Evolutionary conservation across 2,797 vertebrate species (phyloP).

Genomic region (Apogon hyalosoma): DNA sequence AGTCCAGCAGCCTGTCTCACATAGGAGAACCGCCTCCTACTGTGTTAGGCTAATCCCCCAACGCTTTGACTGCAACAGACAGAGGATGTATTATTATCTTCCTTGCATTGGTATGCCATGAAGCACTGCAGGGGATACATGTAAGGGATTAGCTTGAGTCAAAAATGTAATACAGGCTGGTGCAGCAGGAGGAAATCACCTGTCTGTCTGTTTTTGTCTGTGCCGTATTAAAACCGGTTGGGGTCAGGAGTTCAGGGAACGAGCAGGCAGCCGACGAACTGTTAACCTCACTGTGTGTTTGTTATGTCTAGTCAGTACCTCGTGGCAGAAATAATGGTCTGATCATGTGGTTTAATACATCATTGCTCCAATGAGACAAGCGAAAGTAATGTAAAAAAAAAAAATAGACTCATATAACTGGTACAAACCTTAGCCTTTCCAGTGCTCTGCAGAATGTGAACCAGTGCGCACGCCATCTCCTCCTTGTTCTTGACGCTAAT

Average conservation of each 20-base stretch:
- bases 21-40: conserved; percentile 50
- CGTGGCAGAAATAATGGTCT: conserved; percentile 9
- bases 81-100: conserved; percentile 42
- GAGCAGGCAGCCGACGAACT: conserved; percentile 35
- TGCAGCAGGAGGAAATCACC: conserved; percentile 68
- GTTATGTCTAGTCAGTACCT: conserved; percentile 31
- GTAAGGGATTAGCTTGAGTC: conserved; percentile 69
- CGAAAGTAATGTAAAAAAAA: neutral
- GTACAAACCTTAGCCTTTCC: conserved; percentile 96
- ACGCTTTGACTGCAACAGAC: conserved; percentile 48
- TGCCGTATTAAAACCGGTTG: conserved; percentile 37
- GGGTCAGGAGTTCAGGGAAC: conserved; percentile 64
- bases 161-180: conserved; percentile 69
- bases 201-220: conserved; percentile 69
- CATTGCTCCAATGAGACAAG: conserved; percentile 5
- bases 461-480: conserved; percentile 96
- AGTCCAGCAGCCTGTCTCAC: conserved; percentile 48
- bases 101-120: conserved; percentile 55
- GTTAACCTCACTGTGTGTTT: conserved; percentile 43
- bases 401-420: neutral
- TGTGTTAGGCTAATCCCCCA: conserved; percentile 62
- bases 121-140: conserved; percentile 55
- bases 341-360: conserved; percentile 1
- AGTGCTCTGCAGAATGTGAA: conserved; percentile 98
- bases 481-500: conserved; percentile 99